These are phyloP conservation scores for Petrocephalus sullivani DNA, from an alignment of 2,797 vertebrate genomes.

Conservation along the genomic window DNA sequence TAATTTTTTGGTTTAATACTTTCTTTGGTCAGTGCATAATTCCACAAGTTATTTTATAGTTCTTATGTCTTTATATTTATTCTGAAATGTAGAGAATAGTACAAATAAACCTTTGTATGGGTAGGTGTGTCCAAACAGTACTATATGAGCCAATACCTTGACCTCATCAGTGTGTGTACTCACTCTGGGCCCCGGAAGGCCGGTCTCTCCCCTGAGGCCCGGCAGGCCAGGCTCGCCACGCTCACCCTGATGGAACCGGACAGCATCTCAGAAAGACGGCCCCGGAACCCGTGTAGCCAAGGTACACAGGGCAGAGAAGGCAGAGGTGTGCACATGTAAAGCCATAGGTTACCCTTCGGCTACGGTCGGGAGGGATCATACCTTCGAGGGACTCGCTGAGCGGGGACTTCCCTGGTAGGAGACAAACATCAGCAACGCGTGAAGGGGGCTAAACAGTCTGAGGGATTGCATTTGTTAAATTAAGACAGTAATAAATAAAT, in stretches of 20 bases:
- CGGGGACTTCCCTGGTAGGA: conserved; percentile 69
- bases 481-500: background rate
- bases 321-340: background rate
- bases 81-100: background rate
- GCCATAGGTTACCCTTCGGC: background rate
- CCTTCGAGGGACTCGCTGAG: conserved; percentile 62
- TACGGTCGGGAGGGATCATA: conserved; percentile 43
- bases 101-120: background rate
- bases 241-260: conserved; percentile 51
- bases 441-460: background rate
- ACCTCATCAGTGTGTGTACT: conserved; percentile 27
- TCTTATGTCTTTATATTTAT: background rate
- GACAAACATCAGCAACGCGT: background rate
- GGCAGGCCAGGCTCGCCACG: conserved; percentile 58
- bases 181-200: conserved; percentile 69
- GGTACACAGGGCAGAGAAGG: background rate
- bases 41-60: background rate
- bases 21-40: background rate
- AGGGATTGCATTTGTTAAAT: background rate
- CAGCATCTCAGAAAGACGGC: conserved; percentile 14
- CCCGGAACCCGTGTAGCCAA: background rate
- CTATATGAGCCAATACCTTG: background rate
- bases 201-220: conserved; percentile 58
- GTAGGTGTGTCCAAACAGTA: background rate
- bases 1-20: background rate